A percentile compares a stretch with the other conserved stretches of the same genome.
Evolutionary conservation across 1,140 invertebrate genomes (phyloP).

Genomic region (Drosophila erecta): DNA sequence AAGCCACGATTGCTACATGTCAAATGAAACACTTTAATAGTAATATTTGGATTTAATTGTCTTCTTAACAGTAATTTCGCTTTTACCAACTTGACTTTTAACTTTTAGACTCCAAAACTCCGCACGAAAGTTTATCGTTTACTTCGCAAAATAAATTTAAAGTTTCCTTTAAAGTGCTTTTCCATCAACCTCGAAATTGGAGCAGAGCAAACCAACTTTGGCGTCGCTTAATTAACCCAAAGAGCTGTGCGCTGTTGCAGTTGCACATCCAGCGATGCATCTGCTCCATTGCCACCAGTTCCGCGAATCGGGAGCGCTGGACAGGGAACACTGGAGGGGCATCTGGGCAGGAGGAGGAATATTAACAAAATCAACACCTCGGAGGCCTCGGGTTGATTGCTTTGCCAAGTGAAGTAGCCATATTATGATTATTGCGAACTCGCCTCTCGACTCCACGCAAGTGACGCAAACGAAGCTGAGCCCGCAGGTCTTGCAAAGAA

Average conservation of each 20-base stretch:
- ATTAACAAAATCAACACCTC: constrained; percentile 65
- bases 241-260: constrained; percentile 19
- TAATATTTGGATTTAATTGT: too few species aligned
- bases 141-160: constrained; percentile 9
- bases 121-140: neutral
- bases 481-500: constrained; percentile 16
- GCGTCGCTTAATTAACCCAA: constrained; percentile 19
- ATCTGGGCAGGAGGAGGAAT: constrained; percentile 26
- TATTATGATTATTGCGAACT: constrained; percentile 57
- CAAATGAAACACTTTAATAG: too few species aligned
- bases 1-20: neutral
- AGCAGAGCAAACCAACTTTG: neutral
- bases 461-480: constrained; percentile 60
- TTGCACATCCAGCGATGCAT: constrained; percentile 13
- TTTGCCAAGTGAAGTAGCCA: constrained; percentile 63
- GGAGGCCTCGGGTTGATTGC: constrained; percentile 51
- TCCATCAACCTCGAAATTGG: constrained; percentile 9
- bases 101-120: too few species aligned
- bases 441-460: constrained; percentile 12
- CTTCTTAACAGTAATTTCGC: too few species aligned
- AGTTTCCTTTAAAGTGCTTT: constrained; percentile 6
- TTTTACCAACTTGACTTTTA: too few species aligned
- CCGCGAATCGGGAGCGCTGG: constrained; percentile 16
- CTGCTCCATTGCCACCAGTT: constrained; percentile 12
- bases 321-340: neutral